Base-by-base conservation (phyloP, 2,888 invertebrate genomes). In the Blomia tropicalis region DNA sequence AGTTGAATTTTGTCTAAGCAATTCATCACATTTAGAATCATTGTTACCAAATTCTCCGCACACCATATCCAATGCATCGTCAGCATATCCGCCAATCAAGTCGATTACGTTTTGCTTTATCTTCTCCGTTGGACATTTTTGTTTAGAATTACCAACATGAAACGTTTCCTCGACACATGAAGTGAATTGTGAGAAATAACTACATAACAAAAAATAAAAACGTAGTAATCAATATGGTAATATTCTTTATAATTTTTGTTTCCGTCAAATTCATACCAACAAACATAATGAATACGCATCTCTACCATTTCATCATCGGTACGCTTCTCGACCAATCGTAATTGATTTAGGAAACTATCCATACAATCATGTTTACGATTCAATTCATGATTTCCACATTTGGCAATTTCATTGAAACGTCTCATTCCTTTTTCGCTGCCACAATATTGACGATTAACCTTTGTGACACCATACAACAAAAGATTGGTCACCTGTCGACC, bases 101-200 rank as follows among this genome's bases (percentile, higher is more conserved):
- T 60, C 51, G 32, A 60, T 23, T 14, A 60, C 19, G 25, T 14
- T 47, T 31, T 58, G 29, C 51, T 47, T 47, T 3, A 31, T 23
- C n/a, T 43, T 29, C 30, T 43, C 2, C 29, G 43, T 60, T 7
- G 60, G 27, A 60, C 60, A 60, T n/a, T n/a, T 19, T 19, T 60
- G 43, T 11, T n/a, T 47, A 4, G 58, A 11, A n/a, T 53, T 44
- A 4, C 23, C 59, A 17, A 4, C 2, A 17, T 2, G 7, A n/a
- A 60, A 27, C 3, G 60, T 54, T 1, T 47, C 2, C 30, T 30
- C 36, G 2, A 60, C 27, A 30, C 60, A 60, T 7, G 44, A 25
- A 23, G 43, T 60, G 53, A 60, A 60, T 29, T 58, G 14, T 30
- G 47, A 60, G 29, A 60, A 60, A 36, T 60, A 47, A 17, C 60